These are phyloP conservation scores for Sorex araneus DNA, from an alignment of 2,113 vertebrate species.

Conservation along the genomic window DNA sequence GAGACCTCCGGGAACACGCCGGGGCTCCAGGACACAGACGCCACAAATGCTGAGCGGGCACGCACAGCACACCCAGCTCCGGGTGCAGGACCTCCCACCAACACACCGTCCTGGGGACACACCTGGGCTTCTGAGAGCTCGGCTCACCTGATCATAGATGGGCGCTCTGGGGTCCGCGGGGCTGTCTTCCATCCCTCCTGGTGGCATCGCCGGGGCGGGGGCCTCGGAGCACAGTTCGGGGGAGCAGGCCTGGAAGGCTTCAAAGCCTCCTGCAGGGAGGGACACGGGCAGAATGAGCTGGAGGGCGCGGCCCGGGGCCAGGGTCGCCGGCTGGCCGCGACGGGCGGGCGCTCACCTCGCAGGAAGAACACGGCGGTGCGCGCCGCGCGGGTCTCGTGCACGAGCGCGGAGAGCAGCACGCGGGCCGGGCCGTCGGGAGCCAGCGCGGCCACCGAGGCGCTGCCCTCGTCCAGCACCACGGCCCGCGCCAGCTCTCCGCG, in stretches of 20 bases:
- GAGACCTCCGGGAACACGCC: neutral
- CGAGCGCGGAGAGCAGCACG: slow-evolving; percentile 90
- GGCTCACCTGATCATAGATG: slow-evolving; percentile 91
- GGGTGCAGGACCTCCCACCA: neutral
- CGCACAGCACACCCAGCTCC: neutral
- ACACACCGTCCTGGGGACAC: too few relatives aligned
- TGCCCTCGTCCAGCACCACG: slow-evolving; percentile 91
- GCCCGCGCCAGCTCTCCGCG: slow-evolving; percentile 88
- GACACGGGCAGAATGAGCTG: too few relatives aligned
- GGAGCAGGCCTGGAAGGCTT: slow-evolving; percentile 89
- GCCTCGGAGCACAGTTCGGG: slow-evolving; percentile 90
- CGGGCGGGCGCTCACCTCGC: slow-evolving; percentile 86
- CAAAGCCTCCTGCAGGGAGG: slow-evolving; percentile 90
- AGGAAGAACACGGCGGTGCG: slow-evolving; percentile 90
- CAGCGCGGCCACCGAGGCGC: slow-evolving; percentile 86
- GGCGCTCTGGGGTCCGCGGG: slow-evolving; percentile 86
- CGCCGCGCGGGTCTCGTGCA: slow-evolving; percentile 85
- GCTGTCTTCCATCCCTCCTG: slow-evolving; percentile 55
- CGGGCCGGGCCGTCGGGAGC: slow-evolving; percentile 88
- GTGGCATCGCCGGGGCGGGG: slow-evolving; percentile 49
- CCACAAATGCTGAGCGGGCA: neutral
- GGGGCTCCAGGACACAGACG: neutral
- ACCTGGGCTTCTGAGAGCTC: neutral
- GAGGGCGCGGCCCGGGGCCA: neutral
- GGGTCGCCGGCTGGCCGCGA: fast-evolving